Conservation (phyloP, 2,113 vertebrate genomes). For the Perognathus longimembris region DNA sequence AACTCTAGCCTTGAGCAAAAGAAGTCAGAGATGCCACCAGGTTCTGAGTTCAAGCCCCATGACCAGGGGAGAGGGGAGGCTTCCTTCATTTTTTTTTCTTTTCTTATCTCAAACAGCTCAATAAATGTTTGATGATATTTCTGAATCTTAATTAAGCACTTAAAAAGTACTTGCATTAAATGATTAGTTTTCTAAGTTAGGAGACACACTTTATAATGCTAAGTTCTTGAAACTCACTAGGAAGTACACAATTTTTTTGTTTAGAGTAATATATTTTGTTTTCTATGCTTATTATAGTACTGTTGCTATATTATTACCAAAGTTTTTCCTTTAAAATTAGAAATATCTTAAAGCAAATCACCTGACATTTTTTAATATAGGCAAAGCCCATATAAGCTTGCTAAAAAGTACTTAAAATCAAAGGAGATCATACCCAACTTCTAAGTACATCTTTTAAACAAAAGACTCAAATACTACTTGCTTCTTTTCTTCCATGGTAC, state of each 20-base stretch:
- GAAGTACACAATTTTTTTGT: neutral
- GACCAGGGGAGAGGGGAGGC: no score
- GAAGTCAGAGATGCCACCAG: no score
- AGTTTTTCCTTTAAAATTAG: constrained; percentile 40
- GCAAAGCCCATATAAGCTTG: constrained; percentile 60
- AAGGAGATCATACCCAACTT: constrained; percentile 51
- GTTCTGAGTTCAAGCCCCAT: no score
- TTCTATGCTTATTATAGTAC: neutral
- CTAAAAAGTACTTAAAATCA: constrained; percentile 45
- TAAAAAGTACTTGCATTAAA: constrained; percentile 39
- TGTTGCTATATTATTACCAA: neutral
- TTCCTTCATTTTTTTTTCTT: neutral
- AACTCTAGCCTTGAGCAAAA: no score
- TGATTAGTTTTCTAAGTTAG: constrained; percentile 15
- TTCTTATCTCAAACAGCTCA: neutral
- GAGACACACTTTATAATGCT: neutral
- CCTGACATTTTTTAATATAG: constrained; percentile 40
- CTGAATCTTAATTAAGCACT: neutral
- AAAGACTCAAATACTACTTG: constrained; percentile 30
- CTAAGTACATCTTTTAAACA: constrained; percentile 51
- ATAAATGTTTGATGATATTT: constrained; percentile 46
- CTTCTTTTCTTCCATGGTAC: neutral
- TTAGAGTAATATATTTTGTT: constrained; percentile 25
- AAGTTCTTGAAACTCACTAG: constrained; percentile 50
- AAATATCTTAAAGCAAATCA: constrained; percentile 55